Base-by-base conservation (phyloP, 2,113 vertebrate species). In the Pomatostomus ruficeps region DNA sequence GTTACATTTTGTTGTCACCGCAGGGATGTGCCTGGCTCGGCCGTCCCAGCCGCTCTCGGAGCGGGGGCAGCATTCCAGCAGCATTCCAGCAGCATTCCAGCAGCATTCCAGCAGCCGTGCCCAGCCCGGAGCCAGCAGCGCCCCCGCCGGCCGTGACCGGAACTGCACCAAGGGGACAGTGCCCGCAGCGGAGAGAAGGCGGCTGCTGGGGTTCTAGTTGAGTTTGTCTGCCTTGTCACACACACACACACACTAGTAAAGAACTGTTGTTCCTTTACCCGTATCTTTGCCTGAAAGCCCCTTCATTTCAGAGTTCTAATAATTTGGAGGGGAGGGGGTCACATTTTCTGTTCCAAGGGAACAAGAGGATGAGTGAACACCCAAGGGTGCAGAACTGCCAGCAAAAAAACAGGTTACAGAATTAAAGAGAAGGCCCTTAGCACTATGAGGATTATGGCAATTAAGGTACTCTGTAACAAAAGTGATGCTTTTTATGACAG, bases 171-270 rank as follows among this genome's bases (percentile, higher is more conserved):
- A 7, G 36, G 59, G 58, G 36, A 61, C 12, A 13, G 36, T 0
- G 10, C 35, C 24, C 1, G 5, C 15, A 5, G 58, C 35, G 10
- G 2, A 36, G 25, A 13, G 17, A n/a, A 6, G 17, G 59, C 25
- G 2, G 25, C 8, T 9, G 2, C 19, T 12, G 36, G 3, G 9
- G 3, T 2, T 7, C 18, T 10, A 28, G 20, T 10, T 31, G 9
- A 21, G 26, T 21, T 42, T 42, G 28, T 33, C 31, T 43, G 22
- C 57, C 22, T 28, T 42, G 57, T 21, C 19, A 25, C 17, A 11
- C n/a, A 31, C 19, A 26, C 18, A 48, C 1, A 40, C 35, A 38
- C 2, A 28, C 24, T 15, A 22, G 6, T 28, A 4, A 59, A 59
- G 31, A 24, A 35, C 15, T 29, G 12, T 12, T 9, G 20, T 9